Base-by-base conservation (phyloP, 2,888 invertebrate species). In the Timema podura region DNA sequence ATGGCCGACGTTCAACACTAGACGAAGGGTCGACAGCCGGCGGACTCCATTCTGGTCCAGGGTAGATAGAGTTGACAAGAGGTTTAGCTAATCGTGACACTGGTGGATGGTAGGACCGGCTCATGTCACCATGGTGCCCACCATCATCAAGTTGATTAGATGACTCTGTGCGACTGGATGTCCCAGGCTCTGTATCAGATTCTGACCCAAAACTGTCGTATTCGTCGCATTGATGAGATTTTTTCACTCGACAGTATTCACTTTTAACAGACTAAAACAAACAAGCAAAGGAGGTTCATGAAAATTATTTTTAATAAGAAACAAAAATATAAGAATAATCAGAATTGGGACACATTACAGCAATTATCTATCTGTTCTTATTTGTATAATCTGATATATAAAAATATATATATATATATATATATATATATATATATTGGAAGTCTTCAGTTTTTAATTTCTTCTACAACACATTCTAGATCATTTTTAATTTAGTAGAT, bases 111-210 rank as follows among this genome's bases (percentile, higher is more conserved):
- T 72, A 70, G 30, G 65, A 61, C 46, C 71, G 64, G 59, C 57
- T 61, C 54, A 71, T 5, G 45, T 71, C 71, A 10, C 69, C 70
- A 44, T 49, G 51, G 46, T 68, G n/a, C 45, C 57, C 69, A n/a
- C 72, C 71, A 16, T 73, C 74, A 64, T 75, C 75, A 30, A 75
- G 64, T 49, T 75, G 75, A 54, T 74, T 74, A n/a, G 75, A 75
- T 16, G 75, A 75, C 72, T 75, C 75, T 16, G 75, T 75, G 15
- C 75, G 74, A 64, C 74, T 74, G 30, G 74, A 74, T 9, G 75
- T 75, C 7, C 75, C 75, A 45, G 74, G 74, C 47, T 75, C 75
- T 48, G 75, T 75, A 48, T 74, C 75, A 13, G 75, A 75, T 64
- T 75, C 75, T 11, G 75, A 75, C 9, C 72, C 74, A 49, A 73